Conservation (phyloP, 2,797 vertebrate genomes). For the Poecilia picta region DNA sequence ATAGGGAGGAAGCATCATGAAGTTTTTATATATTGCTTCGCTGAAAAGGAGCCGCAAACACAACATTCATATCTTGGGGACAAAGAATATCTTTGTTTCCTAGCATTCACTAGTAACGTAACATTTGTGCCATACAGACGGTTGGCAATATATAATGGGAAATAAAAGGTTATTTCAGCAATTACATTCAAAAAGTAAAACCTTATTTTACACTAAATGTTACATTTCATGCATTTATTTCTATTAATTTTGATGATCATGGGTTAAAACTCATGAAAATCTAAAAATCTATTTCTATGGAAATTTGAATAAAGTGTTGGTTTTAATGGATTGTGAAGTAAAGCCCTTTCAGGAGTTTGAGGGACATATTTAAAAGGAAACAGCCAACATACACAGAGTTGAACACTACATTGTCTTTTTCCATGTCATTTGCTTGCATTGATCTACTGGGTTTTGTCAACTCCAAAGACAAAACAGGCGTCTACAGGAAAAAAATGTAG, state of each 20-base stretch:
- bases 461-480: neutral
- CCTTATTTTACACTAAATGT: neutral
- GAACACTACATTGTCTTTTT: neutral
- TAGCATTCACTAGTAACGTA: neutral
- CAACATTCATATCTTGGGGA: neutral
- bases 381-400: neutral
- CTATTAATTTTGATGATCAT: neutral
- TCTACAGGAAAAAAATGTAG: neutral
- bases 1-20: constrained; percentile 14
- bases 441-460: neutral
- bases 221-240: neutral
- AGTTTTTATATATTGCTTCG: neutral
- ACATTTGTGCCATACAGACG: neutral
- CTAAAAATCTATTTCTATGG: neutral
- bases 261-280: neutral
- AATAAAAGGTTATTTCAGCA: neutral
- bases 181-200: neutral
- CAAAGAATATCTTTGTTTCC: neutral
- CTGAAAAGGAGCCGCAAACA: constrained; percentile 1
- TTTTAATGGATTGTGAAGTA: neutral
- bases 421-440: neutral
- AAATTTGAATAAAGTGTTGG: neutral
- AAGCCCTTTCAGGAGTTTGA: neutral
- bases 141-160: neutral
- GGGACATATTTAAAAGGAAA: neutral